phyloP scores from a whole-genome alignment of 92 coral and sea anemone genomes.

The Epizoanthus ramosus region DNA sequence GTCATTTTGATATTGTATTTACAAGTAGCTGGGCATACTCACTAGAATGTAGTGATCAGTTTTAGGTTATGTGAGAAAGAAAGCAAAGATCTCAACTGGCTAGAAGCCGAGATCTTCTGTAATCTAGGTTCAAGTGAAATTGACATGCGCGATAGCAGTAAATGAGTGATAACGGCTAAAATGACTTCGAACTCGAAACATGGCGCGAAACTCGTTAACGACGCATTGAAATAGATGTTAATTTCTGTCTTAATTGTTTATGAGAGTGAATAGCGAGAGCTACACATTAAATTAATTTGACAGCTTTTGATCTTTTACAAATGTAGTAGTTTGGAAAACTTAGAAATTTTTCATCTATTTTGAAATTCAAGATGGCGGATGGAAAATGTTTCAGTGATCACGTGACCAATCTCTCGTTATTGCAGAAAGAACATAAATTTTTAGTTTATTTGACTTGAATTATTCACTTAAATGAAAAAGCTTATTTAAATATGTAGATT shows the following conservation, averaged over 20 bases:
- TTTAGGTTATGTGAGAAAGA: neutral
- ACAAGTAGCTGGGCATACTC: neutral
- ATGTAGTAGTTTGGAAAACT: slow-evolving; percentile 5
- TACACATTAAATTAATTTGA: neutral
- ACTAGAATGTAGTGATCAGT: neutral
- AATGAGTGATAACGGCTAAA: neutral
- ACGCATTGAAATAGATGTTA: neutral
- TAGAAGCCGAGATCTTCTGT: neutral
- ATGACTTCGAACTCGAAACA: neutral
- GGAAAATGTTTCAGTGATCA: slow-evolving; percentile 17
- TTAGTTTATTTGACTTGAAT: neutral
- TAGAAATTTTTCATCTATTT: neutral
- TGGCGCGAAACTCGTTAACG: slow-evolving; percentile 27
- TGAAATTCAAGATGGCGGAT: slow-evolving; percentile 65
- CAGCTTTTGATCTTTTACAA: neutral
- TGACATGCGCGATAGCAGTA: slow-evolving; percentile 44
- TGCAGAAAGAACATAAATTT: neutral
- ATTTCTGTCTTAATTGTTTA: neutral
- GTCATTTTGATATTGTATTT: neutral
- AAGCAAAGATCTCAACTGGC: neutral
- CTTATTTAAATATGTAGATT: neutral
- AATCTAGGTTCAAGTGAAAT: neutral
- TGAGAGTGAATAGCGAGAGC: neutral
- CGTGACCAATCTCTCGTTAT: slow-evolving; percentile 43
- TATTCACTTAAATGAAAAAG: neutral